These are phyloP conservation scores for Microcebus jonahi DNA, from an alignment of 2,113 vertebrate species.

Conservation along the genomic window DNA sequence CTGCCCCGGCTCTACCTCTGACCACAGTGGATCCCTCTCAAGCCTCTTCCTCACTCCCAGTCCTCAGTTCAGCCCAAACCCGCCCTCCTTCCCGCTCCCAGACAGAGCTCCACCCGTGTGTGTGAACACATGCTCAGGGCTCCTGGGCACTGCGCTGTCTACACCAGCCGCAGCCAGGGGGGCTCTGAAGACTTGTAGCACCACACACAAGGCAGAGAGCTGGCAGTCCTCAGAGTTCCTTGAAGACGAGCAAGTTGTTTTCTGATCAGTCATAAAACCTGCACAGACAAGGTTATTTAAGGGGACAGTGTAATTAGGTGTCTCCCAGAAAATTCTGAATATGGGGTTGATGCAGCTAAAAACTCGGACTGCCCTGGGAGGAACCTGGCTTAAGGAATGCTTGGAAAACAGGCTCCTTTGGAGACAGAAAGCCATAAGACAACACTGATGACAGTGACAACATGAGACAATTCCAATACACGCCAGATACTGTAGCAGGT, in stretches of 20 bases:
- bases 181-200: neutral
- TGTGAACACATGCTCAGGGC: accelerated
- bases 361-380: neutral
- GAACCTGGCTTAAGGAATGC: neutral
- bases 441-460: accelerated
- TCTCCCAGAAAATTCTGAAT: neutral
- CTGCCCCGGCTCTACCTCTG: neutral
- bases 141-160: accelerated
- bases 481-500: accelerated
- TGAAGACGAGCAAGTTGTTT: neutral
- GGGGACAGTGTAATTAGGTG: neutral
- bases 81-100: too few relatives aligned
- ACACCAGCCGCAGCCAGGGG: accelerated
- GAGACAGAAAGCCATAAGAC: neutral
- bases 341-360: neutral
- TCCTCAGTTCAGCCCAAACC: neutral
- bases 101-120: neutral
- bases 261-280: neutral
- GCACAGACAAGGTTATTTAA: neutral
- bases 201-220: neutral
- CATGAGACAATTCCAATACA: accelerated
- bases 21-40: accelerated
- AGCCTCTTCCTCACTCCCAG: accelerated
- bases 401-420: neutral
- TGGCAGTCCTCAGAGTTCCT: neutral